Evolutionary conservation across 2,888 invertebrate species (phyloP), one percentile per base, ranked within the genome.

Genomic region (Diaphora mendica): DNA sequence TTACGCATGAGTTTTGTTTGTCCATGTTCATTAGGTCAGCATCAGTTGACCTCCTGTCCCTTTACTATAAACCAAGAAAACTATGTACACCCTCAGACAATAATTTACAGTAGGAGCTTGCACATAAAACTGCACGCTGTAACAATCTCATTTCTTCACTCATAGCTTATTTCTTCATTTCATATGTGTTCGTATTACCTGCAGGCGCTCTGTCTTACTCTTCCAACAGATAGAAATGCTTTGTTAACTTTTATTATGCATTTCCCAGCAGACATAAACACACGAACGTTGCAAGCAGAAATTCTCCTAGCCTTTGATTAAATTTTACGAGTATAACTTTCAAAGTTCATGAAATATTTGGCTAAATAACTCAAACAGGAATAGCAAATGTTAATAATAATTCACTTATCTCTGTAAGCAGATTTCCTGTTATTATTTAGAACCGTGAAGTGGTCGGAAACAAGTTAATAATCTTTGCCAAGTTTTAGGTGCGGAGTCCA

Each of bases 391-490:
- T 77, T 73, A 75, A 72, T 78, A 82, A 73, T 76, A 70, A 77
- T 78, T 72, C 39, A 80, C 68, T 76, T 74, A 76, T 26, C 64
- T 39, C 73, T 39, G 30, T 64, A 67, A 82, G 74, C 74, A 68
- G 75, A 76, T 33, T 72, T 74, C 68, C 68, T 51, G 75, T 76
- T 68, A 79, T 77, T 70, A 75, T 75, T 68, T 71, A 59, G 67
- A 70, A 62, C 66, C 65, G 55, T 44, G 74, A 76, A 80, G 75
- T 82, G 75, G 77, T 76, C 75, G 66, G 70, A 79, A 82, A 82
- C 79, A 73, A 78, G 76, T 77, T 77, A 77, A 77, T 80, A 78
- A 74, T 71, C 77, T 82, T 82, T 80, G 72, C 79, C 72, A 77
- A 80, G 70, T 72, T 79, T 59, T 64, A 64, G 44, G 68, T 8